Evolutionary conservation across 2,888 invertebrate species (phyloP).

Genomic region (Acholoe squamosa): DNA sequence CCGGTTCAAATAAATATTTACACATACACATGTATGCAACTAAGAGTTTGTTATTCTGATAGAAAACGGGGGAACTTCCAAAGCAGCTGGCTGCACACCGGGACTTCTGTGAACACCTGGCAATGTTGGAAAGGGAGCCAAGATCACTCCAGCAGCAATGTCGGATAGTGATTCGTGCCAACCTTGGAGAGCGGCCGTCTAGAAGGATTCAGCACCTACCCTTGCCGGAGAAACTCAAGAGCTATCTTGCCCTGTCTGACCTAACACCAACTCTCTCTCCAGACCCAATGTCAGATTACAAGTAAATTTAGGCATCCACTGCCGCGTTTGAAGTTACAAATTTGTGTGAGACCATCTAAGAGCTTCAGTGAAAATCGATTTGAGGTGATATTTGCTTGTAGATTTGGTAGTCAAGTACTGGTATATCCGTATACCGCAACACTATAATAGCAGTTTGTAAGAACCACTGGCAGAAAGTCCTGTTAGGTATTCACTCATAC

Average conservation of each 20-base stretch:
- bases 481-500: no score
- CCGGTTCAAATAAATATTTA: no score
- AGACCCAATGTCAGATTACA: conserved; percentile 44
- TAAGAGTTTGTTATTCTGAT: conserved; percentile 42
- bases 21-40: no score
- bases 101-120: conserved; percentile 66
- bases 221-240: conserved; percentile 72
- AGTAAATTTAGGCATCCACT: neutral
- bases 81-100: conserved; percentile 71
- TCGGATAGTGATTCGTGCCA: conserved; percentile 69
- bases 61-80: conserved; percentile 76
- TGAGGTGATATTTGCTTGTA: no score
- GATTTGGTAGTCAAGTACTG: no score
- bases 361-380: no score
- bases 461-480: no score
- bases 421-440: no score
- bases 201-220: conserved; percentile 69
- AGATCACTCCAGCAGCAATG: conserved; percentile 72
- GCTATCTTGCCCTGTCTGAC: conserved; percentile 71
- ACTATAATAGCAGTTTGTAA: no score
- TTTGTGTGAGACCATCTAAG: no score
- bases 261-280: conserved; percentile 60
- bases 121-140: conserved; percentile 70
- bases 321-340: no score
- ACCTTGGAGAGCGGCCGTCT: conserved; percentile 69